Conservation (phyloP, 2,888 invertebrate genomes). For the Sipunculus nudus region DNA sequence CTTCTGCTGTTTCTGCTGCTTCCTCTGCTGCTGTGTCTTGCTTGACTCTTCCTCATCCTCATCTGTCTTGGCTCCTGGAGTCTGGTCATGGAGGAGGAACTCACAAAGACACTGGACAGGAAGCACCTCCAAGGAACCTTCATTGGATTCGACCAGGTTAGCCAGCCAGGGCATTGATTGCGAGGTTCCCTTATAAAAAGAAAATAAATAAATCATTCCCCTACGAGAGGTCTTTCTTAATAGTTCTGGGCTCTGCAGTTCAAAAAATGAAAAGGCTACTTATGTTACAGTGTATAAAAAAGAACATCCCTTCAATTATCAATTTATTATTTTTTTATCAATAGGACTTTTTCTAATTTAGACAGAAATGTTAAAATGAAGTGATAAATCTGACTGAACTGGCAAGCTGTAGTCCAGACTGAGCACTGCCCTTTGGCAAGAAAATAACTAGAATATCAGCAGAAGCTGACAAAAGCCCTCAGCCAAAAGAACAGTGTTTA, state of each 20-base stretch:
- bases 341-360: no score
- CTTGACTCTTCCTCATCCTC: slow-evolving; percentile 71
- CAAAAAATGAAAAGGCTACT: not conserved
- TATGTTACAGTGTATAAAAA: not conserved
- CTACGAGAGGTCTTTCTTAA: slow-evolving; percentile 19
- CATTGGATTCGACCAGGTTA: slow-evolving; percentile 90
- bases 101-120: slow-evolving; percentile 98
- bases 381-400: no score
- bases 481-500: no score
- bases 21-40: slow-evolving; percentile 60
- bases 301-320: no score
- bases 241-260: no score
- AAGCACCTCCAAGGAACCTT: slow-evolving; percentile 85
- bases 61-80: slow-evolving; percentile 9
- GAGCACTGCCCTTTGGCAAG: no score
- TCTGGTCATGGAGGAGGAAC: slow-evolving; percentile 77
- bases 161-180: slow-evolving; percentile 98
- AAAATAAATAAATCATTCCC: not conserved
- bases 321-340: no score
- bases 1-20: slow-evolving; percentile 74
- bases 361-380: no score
- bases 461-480: no score
- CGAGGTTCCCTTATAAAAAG: slow-evolving; percentile 71
- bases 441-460: no score
- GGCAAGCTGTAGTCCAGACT: no score